A percentile compares a stretch with the other conserved stretches of the same genome.
These are phyloP conservation scores for Periplaneta americana DNA, from an alignment of 1,140 invertebrate species.

Conservation along the genomic window DNA sequence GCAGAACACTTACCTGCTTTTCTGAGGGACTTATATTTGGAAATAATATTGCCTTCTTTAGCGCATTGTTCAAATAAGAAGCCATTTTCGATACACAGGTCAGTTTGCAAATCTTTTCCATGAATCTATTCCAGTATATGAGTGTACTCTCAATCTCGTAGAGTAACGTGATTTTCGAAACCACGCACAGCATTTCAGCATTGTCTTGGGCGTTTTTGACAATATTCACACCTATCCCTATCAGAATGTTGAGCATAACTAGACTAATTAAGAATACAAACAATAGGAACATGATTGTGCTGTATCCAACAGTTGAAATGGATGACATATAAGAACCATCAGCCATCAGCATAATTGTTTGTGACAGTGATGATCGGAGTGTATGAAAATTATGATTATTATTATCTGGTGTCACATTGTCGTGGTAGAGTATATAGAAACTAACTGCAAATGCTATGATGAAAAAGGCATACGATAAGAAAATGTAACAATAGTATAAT, in stretches of 20 bases:
- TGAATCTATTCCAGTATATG: not conserved
- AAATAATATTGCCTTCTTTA: not conserved
- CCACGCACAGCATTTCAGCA: conserved; percentile 66
- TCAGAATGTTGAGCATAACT: conserved; percentile 72
- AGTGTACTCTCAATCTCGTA: conserved; percentile 54
- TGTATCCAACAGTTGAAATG: conserved; percentile 64
- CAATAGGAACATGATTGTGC: conserved; percentile 65
- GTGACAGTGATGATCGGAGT: conserved; percentile 61
- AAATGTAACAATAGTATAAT: conserved; percentile 69
- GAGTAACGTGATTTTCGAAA: conserved; percentile 60
- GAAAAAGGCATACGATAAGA: conserved; percentile 70
- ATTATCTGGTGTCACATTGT: conserved; percentile 25
- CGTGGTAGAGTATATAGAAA: conserved; percentile 67
- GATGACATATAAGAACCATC: conserved; percentile 72
- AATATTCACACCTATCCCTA: conserved; percentile 74
- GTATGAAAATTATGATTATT: conserved; percentile 44
- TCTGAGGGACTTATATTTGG: not conserved
- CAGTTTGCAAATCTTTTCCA: not conserved
- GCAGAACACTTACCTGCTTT: not conserved
- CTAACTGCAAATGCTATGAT: conserved; percentile 74
- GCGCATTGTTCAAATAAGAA: not conserved
- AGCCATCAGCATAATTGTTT: conserved; percentile 77
- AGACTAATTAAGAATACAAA: conserved; percentile 77
- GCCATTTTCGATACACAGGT: not conserved
- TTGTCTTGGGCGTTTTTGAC: conserved; percentile 66